Evolutionary conservation across 2,113 vertebrate species (phyloP).

Genomic region (Ammodramus savannarum): DNA sequence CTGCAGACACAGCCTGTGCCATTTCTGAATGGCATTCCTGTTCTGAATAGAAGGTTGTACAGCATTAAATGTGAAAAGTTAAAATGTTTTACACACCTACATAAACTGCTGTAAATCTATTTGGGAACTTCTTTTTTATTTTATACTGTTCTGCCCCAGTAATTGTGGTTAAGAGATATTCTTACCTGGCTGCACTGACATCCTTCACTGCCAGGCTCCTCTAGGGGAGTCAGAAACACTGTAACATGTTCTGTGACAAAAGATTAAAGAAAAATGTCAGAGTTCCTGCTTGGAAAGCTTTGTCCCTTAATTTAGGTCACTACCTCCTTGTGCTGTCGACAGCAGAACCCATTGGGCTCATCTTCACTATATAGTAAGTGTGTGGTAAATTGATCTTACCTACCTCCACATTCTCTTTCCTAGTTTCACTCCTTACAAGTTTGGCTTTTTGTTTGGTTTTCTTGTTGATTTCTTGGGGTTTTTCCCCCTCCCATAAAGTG

Average conservation of each 20-base stretch:
- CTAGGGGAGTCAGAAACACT: neutral
- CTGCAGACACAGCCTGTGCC: neutral
- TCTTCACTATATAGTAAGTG: neutral
- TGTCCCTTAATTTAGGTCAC: conserved; percentile 13
- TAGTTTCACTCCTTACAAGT: neutral
- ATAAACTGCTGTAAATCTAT: neutral
- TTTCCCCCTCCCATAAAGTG: too few relatives aligned
- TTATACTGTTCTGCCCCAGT: neutral
- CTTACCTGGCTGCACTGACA: neutral
- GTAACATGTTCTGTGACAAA: accelerated
- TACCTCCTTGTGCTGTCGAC: neutral
- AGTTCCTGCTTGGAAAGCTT: neutral
- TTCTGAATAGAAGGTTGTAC: neutral
- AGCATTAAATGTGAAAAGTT: neutral
- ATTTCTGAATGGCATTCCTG: neutral
- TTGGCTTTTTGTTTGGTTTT: neutral
- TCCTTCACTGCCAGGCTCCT: neutral
- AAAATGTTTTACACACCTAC: neutral
- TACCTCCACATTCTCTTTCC: neutral
- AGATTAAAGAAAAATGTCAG: neutral
- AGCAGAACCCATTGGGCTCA: neutral
- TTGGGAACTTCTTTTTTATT: neutral
- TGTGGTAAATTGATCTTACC: neutral
- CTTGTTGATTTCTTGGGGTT: neutral
- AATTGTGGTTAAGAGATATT: neutral